Evolutionary conservation across 30 jellyfish, hydroid and myxozoan genomes (phyloP), one percentile per base, ranked within the genome.

Genomic region (Clytia hemisphaerica): DNA sequence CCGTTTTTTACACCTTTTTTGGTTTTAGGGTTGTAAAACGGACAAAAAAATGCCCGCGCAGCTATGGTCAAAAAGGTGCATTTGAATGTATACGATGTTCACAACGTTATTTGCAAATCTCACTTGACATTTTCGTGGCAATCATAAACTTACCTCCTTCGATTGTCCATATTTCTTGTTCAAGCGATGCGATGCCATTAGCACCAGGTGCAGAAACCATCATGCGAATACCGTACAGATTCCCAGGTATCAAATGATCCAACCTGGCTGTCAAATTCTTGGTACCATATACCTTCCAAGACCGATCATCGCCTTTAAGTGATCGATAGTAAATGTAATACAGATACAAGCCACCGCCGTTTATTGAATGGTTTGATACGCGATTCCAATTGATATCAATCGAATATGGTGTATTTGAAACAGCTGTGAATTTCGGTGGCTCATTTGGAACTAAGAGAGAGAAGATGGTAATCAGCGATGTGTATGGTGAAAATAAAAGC

Each of bases 111-210:
- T n/a, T n/a, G n/a, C n/a, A n/a, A n/a, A n/a, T n/a, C n/a, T n/a
- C n/a, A n/a, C n/a, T n/a, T n/a, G n/a, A n/a, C n/a, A n/a, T n/a
- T n/a, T n/a, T n/a, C n/a, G 24, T 3, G 24, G 9, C 3, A 4
- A 9, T 2, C 24, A 31, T 46, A 24, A 27, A 29, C 79, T 16
- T 37, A 82, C 94, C 84, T 44, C 90, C 94, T 38, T 82, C 94
- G 5, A 49, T 51, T 9, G 94, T 82, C 14, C 33, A 30, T 22
- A 57, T 45, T 30, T 57, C 25, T 33, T 21, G 51, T 21, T 57
- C 70, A 37, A 57, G 16, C 12, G 70, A n/a, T 6, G 70, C 70
- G 30, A 57, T 14, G 6, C 70, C 70, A n/a, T 33, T 57, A 2
- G 38, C 70, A 12, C 15, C 14, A 57, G 27, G 25, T 6, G 15